Percentiles rank a stretch among this genome's conserved stretches.
phyloP scores from a whole-genome alignment of 35 echinoderm and acorn worm species.

The Lytechinus pictus region DNA sequence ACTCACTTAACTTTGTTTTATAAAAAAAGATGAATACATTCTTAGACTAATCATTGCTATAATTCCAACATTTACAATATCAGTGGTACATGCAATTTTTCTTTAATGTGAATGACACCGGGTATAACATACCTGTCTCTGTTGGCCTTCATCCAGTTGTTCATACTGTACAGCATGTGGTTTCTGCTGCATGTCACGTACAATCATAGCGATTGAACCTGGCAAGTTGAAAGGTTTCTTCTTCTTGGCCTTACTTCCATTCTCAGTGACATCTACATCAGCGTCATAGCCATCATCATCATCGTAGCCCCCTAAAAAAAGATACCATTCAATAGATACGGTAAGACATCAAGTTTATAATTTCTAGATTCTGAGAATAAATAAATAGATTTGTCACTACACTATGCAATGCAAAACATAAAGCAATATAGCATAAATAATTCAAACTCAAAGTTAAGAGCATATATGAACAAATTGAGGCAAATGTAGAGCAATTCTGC shows the following conservation, averaged over 20 bases:
- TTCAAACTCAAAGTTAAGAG: too few species aligned
- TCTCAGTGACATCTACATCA: neutral
- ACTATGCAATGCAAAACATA: neutral
- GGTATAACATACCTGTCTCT: constrained; percentile 44
- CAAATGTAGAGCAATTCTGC: too few species aligned
- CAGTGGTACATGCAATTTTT: too few species aligned
- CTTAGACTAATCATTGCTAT: too few species aligned
- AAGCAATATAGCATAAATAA: too few species aligned
- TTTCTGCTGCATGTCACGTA: constrained; percentile 81
- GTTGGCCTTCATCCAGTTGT: constrained; percentile 63
- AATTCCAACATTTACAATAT: too few species aligned
- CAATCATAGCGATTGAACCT: constrained; percentile 84
- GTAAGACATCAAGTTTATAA: neutral
- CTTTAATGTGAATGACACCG: too few species aligned
- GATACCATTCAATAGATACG: neutral
- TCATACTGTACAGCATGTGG: constrained; percentile 83
- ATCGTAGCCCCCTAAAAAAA: neutral
- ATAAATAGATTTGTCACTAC: neutral
- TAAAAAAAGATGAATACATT: too few species aligned
- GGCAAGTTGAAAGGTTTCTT: constrained; percentile 46
- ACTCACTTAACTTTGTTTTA: too few species aligned
- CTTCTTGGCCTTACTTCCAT: neutral
- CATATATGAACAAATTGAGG: too few species aligned
- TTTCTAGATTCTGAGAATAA: neutral
- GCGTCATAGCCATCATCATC: constrained; percentile 26